Evolutionary conservation across 2,888 invertebrate genomes (phyloP).

Genomic region (Tachina lurida): DNA sequence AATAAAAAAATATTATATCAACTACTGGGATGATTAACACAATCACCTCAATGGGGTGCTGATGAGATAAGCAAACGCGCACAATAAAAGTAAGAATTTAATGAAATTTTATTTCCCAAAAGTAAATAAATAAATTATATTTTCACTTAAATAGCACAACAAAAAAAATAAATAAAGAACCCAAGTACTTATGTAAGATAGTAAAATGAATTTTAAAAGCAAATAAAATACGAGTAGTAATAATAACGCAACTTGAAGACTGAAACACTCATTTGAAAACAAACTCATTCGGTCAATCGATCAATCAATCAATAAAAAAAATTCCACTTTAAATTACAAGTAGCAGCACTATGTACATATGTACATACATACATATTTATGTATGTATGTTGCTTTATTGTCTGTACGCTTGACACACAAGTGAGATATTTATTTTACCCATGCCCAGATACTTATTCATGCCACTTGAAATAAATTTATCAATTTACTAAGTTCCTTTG

Average conservation of each 20-base stretch:
- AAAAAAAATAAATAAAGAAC: constrained; percentile 35
- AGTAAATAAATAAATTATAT: constrained; percentile 32
- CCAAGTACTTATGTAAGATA: constrained; percentile 45
- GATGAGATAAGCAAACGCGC: constrained; percentile 36
- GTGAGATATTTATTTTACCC: constrained; percentile 16
- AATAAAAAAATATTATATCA: constrained; percentile 41
- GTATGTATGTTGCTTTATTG: not conserved
- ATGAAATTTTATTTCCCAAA: constrained; percentile 41
- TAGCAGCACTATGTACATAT: not conserved
- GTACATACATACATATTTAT: not conserved
- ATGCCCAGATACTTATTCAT: not conserved
- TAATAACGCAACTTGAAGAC: constrained; percentile 18
- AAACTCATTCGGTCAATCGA: constrained; percentile 54
- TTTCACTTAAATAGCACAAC: constrained; percentile 24
- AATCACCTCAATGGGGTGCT: constrained; percentile 51
- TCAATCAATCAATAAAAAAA: constrained; percentile 58
- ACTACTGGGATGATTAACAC: constrained; percentile 48
- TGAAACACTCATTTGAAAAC: not conserved
- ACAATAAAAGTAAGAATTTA: constrained; percentile 35
- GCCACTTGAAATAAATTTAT: constrained; percentile 20
- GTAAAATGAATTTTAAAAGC: constrained; percentile 3
- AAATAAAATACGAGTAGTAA: constrained; percentile 12
- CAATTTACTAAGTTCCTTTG: constrained; percentile 36
- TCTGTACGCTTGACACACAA: not conserved
- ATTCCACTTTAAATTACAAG: constrained; percentile 55